Evolutionary conservation across 2,797 vertebrate species (phyloP).

Genomic region (Meda fulgida): DNA sequence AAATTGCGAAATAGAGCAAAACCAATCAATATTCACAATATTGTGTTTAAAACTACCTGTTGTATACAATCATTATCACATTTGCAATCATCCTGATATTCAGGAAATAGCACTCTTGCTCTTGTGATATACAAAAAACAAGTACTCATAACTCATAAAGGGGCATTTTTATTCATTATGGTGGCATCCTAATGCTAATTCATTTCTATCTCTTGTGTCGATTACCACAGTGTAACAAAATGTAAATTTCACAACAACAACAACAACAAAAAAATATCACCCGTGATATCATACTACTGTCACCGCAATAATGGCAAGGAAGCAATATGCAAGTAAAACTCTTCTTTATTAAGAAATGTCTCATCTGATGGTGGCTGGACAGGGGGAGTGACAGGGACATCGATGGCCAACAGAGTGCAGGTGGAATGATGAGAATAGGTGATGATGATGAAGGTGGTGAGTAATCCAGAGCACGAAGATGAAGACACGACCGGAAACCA

Average conservation of each 20-base stretch:
- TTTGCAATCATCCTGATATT: background rate
- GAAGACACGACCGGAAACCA: too few relatives aligned
- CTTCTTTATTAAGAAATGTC: too few relatives aligned
- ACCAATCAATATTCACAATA: background rate
- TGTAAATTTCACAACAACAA: background rate
- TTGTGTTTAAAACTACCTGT: background rate
- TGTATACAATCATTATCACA: background rate
- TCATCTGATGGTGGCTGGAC: too few relatives aligned
- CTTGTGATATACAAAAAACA: background rate
- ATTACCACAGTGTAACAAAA: background rate
- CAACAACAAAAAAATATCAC: too few relatives aligned
- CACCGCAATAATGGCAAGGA: too few relatives aligned
- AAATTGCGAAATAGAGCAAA: background rate
- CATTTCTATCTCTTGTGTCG: background rate
- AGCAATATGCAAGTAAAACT: too few relatives aligned
- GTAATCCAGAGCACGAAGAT: too few relatives aligned
- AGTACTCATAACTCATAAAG: too few relatives aligned
- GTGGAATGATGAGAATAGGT: too few relatives aligned
- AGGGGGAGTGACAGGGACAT: too few relatives aligned
- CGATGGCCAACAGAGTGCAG: too few relatives aligned
- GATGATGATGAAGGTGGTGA: too few relatives aligned
- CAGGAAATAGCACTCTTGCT: background rate
- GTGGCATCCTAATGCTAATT: background rate
- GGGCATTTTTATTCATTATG: background rate
- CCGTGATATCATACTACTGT: background rate